Percentiles rank a stretch among this genome's conserved stretches.
Evolutionary conservation across 2,888 invertebrate genomes (phyloP).

Genomic region (Panopea generosa): DNA sequence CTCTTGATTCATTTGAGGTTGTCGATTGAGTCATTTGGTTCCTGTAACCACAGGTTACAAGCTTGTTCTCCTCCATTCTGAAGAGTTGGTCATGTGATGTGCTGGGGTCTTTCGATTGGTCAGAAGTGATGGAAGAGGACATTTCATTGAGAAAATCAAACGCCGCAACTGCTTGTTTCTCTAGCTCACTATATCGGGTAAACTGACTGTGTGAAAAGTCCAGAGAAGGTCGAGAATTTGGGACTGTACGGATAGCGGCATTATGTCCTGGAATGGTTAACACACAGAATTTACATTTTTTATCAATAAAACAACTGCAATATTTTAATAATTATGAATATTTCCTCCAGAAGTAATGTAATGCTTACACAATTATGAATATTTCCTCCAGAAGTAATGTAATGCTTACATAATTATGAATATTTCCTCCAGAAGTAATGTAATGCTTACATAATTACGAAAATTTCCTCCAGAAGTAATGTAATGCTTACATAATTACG

Average conservation of each 20-base stretch:
- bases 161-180: slow-evolving; percentile 76
- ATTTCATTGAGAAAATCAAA: slow-evolving; percentile 78
- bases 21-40: slow-evolving; percentile 51
- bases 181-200: slow-evolving; percentile 71
- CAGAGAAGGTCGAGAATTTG: slow-evolving; percentile 52
- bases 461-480: too few relatives aligned
- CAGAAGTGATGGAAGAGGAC: slow-evolving; percentile 54
- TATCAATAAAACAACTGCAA: neutral
- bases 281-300: neutral
- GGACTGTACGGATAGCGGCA: neutral
- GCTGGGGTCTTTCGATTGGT: slow-evolving; percentile 45
- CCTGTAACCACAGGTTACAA: slow-evolving; percentile 2
- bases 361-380: too few relatives aligned
- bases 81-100: slow-evolving; percentile 45
- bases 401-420: too few relatives aligned
- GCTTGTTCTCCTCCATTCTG: slow-evolving; percentile 21
- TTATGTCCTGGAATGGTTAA: slow-evolving; percentile 63
- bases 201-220: slow-evolving; percentile 71
- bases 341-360: too few relatives aligned
- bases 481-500: too few relatives aligned
- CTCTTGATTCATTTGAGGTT: slow-evolving; percentile 48
- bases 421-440: too few relatives aligned
- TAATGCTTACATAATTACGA: too few relatives aligned
- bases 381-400: too few relatives aligned
- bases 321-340: too few relatives aligned